A percentile compares a stretch with the other conserved stretches of the same genome.
Conservation (phyloP, 1,140 invertebrate species). For the Drosophila rhopaloa region DNA sequence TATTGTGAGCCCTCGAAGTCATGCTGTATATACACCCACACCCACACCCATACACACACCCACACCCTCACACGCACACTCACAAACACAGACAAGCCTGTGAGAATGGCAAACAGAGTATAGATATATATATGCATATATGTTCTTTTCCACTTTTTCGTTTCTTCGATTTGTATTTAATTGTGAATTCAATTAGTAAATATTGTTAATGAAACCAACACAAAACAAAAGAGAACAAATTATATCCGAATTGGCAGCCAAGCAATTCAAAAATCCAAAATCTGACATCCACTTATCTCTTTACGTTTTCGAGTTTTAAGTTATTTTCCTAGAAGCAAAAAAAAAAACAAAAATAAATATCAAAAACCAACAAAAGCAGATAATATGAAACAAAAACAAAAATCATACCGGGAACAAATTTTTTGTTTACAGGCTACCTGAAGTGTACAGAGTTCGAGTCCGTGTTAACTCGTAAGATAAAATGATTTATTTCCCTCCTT, state of each 20-base stretch:
- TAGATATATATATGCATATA: slow-evolving; percentile 50
- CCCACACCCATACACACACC: slow-evolving; percentile 7
- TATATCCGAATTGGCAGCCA: slow-evolving; percentile 63
- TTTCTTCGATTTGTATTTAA: slow-evolving; percentile 44
- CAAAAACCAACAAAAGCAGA: slow-evolving; percentile 56
- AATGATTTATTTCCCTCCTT: slow-evolving; percentile 75
- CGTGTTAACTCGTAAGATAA: slow-evolving; percentile 90
- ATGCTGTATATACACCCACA: slow-evolving; percentile 48
- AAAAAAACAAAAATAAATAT: slow-evolving; percentile 21
- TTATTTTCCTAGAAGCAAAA: slow-evolving; percentile 35
- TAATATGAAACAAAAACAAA: slow-evolving; percentile 69
- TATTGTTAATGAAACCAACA: slow-evolving; percentile 6
- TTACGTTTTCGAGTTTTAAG: slow-evolving; percentile 39
- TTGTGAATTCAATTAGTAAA: slow-evolving; percentile 32
- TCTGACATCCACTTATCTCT: slow-evolving; percentile 17
- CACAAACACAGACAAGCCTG: slow-evolving; percentile 49
- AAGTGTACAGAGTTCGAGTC: slow-evolving; percentile 91
- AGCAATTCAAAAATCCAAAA: slow-evolving; percentile 32
- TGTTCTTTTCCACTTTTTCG: slow-evolving; percentile 52
- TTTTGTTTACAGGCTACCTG: slow-evolving; percentile 91
- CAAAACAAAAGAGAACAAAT: slow-evolving; percentile 34
- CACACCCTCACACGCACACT: slow-evolving; percentile 28
- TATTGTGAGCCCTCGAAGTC: slow-evolving; percentile 36
- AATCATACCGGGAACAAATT: slow-evolving; percentile 86
- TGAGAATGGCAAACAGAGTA: slow-evolving; percentile 41